Evolutionary conservation across 2,113 vertebrate species (phyloP), one percentile per base, ranked within the genome.

Genomic region (Myodes glareolus): DNA sequence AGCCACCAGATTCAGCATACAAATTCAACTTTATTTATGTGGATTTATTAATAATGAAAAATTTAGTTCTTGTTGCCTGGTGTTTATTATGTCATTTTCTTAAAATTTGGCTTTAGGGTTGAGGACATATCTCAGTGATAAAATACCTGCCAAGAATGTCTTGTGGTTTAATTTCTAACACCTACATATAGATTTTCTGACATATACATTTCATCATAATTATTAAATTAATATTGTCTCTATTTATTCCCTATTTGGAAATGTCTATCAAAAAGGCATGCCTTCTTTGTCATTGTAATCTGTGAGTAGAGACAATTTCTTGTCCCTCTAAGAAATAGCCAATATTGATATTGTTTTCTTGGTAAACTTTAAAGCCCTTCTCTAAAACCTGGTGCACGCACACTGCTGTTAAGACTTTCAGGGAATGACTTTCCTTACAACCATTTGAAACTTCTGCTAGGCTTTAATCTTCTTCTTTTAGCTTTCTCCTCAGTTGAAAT

Each of bases 391-490:
- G 50, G 17, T 81, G 1, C 23, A 7, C 39, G 63, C 80, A 16
- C 39, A 65, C 42, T 70, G n/a, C 63, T 94, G 47, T 52, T 91
- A 67, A 13, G 50, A 96, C n/a, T 76, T 33, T 52, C 14, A 95
- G 45, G 4, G 39, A 85, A 81, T 77, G 50, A 39, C 9, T 94
- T 93, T 89, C 94, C 87, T 63, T 91, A 73, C 70, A 52, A 55
- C 9, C 29, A 90, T 42, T 94, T 95, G 90, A 81, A 88, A 81
- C 90, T 94, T 11, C 68, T 47, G 76, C 47, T 86, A 19, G 52
- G 81, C 39, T 88, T 97, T 73, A 92, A 92, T 90, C 70, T 1
- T 84, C 89, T 87, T 70, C 2, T 85, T 91, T 94, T 73, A 75
- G 19, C 75, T 92, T 73, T 91, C 21, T 92, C n/a, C 0, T 65